phyloP scores from a whole-genome alignment of 2,113 vertebrate species.

The Pardalotus punctatus region DNA sequence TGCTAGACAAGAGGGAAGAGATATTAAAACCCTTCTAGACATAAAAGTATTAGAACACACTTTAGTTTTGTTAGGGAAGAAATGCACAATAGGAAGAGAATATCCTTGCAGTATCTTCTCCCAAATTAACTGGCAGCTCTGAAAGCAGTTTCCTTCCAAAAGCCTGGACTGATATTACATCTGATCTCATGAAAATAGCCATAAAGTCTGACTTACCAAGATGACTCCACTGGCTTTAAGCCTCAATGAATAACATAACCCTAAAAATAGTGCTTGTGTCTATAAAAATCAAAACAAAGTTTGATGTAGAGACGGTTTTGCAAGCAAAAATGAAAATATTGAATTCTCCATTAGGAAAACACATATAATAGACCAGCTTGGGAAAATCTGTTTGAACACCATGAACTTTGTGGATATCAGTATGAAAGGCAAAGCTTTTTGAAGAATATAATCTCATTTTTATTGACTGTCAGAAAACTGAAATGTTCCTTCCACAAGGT shows the following conservation, averaged over 20 bases:
- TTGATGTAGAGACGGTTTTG: constrained; percentile 9
- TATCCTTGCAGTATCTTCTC: not conserved
- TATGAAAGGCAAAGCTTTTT: constrained; percentile 1
- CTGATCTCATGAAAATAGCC: constrained; percentile 38
- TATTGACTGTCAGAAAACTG: not conserved
- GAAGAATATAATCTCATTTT: not conserved
- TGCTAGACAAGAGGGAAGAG: not conserved
- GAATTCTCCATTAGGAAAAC: constrained; percentile 12
- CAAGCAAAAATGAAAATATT: constrained; percentile 19
- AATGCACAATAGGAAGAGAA: not conserved
- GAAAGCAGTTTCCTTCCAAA: constrained; percentile 36
- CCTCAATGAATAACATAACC: constrained; percentile 14
- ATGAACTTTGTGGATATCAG: not conserved
- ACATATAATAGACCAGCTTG: not conserved
- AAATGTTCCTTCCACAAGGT: not conserved
- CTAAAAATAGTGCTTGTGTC: constrained; percentile 9
- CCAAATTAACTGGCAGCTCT: constrained; percentile 28
- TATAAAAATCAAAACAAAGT: constrained; percentile 29
- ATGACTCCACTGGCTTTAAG: constrained; percentile 23
- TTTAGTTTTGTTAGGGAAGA: not conserved
- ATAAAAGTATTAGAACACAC: not conserved
- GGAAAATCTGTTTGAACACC: not conserved
- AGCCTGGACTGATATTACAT: not conserved
- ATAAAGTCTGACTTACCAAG: constrained; percentile 40
- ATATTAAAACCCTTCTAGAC: constrained; percentile 11